These are phyloP conservation scores for Parapristionchus giblindavisi DNA, from an alignment of 2,888 invertebrate genomes.

Conservation along the genomic window DNA sequence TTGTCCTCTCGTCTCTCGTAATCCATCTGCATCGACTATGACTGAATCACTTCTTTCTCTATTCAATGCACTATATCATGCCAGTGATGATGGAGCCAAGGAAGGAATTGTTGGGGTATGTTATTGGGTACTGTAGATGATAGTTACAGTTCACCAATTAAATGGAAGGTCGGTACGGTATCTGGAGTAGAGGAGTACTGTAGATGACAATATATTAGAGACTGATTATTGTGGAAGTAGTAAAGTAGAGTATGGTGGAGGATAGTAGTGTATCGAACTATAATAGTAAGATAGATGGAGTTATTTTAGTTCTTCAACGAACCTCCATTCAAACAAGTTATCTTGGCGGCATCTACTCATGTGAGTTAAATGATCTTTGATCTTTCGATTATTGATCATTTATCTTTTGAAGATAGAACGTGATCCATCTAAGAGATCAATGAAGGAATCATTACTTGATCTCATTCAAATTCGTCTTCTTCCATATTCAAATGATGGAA, in stretches of 20 bases:
- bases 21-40: not conserved
- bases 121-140: no score
- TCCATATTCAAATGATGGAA: not conserved
- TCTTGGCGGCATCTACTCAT: slow-evolving; percentile 13
- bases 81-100: not conserved
- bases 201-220: no score
- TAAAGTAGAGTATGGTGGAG: no score
- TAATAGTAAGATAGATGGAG: no score
- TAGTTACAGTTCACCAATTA: no score
- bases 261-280: no score
- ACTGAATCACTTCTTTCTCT: not conserved
- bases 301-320: slow-evolving; percentile 13
- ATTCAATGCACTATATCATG: slow-evolving; percentile 2
- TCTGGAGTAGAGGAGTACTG: no score
- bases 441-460: slow-evolving; percentile 6
- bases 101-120: not conserved
- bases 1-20: slow-evolving; percentile 18
- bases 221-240: no score
- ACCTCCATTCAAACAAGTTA: slow-evolving; percentile 11
- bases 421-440: not conserved
- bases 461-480: slow-evolving; percentile 14
- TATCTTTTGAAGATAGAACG: not conserved
- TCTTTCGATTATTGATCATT: not conserved
- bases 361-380: not conserved
- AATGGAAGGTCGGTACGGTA: no score